Conservation (phyloP, 2,113 vertebrate species). For the Halcyon senegalensis region DNA sequence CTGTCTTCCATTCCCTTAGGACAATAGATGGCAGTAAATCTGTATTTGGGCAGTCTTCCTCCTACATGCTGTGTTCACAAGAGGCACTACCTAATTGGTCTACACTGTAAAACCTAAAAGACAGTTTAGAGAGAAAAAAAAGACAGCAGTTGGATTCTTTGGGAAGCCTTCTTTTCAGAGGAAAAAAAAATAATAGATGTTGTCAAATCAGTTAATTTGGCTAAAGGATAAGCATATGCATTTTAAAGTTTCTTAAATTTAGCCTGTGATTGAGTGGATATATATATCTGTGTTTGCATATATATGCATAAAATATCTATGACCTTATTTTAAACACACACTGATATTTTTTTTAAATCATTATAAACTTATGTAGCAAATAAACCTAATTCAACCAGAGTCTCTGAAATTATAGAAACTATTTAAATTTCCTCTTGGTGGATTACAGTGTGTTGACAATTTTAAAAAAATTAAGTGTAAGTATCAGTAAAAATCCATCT, state of each 20-base stretch:
- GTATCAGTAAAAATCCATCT: background rate
- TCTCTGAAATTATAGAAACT: background rate
- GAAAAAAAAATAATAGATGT: fast-evolving
- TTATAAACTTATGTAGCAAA: background rate
- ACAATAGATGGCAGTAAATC: constrained; percentile 33
- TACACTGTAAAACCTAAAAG: background rate
- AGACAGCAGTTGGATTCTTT: background rate
- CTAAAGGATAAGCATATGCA: background rate
- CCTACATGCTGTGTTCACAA: background rate
- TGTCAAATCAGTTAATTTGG: background rate
- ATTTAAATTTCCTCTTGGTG: background rate
- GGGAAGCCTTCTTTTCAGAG: background rate
- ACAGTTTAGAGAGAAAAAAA: background rate
- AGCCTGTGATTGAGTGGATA: background rate
- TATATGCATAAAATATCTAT: background rate
- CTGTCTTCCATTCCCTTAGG: background rate
- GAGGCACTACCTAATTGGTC: background rate
- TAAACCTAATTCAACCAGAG: background rate
- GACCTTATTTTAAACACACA: background rate
- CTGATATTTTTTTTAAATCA: background rate
- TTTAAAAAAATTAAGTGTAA: background rate
- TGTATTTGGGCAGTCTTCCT: background rate
- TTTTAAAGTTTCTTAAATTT: background rate
- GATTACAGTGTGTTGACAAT: background rate
- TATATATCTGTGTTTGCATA: background rate